Percentiles rank a stretch among this genome's conserved stretches.
These are phyloP conservation scores for Agriopis marginaria DNA, from an alignment of 2,888 invertebrate species.

Conservation along the genomic window DNA sequence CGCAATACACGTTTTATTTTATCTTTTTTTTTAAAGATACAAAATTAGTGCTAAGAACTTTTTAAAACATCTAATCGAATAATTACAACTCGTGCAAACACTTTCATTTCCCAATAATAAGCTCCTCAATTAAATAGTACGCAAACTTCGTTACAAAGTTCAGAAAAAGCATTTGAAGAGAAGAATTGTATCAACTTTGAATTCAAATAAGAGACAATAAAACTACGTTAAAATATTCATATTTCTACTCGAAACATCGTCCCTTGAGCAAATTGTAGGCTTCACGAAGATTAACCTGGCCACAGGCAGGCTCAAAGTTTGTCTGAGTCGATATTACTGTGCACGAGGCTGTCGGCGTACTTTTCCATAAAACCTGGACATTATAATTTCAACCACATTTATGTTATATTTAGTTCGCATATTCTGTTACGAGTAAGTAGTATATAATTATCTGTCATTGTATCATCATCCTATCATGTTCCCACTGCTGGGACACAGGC, in stretches of 20 bases:
- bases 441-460: too few species aligned
- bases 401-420: too few species aligned
- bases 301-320: slow-evolving; percentile 61
- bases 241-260: slow-evolving; percentile 49
- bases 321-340: slow-evolving; percentile 57
- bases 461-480: too few species aligned
- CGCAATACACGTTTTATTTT: too few species aligned
- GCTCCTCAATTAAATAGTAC: slow-evolving; percentile 3
- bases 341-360: slow-evolving; percentile 32
- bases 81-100: neutral
- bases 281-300: slow-evolving; percentile 53
- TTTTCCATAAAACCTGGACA: neutral
- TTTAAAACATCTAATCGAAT: neutral
- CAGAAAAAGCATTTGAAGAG: slow-evolving; percentile 3
- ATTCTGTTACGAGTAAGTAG: too few species aligned
- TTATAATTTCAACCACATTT: too few species aligned
- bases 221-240: slow-evolving; percentile 43
- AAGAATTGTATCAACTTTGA: slow-evolving; percentile 1
- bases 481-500: too few species aligned
- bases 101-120: slow-evolving; percentile 1
- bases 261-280: slow-evolving; percentile 53
- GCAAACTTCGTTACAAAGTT: slow-evolving; percentile 10
- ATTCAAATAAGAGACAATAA: slow-evolving; percentile 27
- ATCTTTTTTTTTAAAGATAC: too few species aligned
- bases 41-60: too few species aligned